A percentile compares a stretch with the other conserved stretches of the same genome.
phyloP scores from a whole-genome alignment of 2,888 invertebrate genomes.

The Cerastoderma edule region DNA sequence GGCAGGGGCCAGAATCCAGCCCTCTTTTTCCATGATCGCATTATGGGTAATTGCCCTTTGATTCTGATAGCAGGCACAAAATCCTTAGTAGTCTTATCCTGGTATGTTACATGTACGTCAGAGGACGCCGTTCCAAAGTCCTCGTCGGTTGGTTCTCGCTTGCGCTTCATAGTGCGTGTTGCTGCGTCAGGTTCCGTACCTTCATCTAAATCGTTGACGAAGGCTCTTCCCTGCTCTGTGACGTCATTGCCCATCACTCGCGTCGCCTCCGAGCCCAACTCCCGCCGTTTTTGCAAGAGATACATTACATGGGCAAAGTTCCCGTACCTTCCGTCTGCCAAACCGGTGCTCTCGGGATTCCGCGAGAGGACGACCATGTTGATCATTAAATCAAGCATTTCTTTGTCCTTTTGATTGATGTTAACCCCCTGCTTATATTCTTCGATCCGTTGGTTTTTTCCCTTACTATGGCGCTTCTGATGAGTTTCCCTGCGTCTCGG shows the following conservation, averaged over 20 bases:
- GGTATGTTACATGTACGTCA: conserved; percentile 32
- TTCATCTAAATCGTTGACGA: background rate
- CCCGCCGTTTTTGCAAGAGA: conserved; percentile 18
- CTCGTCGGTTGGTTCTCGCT: background rate
- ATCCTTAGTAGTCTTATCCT: conserved; percentile 55
- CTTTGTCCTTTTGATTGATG: conserved; percentile 12
- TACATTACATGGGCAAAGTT: conserved; percentile 35
- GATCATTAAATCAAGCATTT: conserved; percentile 27
- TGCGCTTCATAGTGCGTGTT: background rate
- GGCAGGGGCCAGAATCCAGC: conserved; percentile 44
- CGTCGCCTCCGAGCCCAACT: conserved; percentile 1
- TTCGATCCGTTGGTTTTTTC: background rate
- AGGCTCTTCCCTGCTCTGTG: background rate
- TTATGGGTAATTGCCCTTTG: conserved; percentile 40
- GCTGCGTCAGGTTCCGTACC: too few species aligned
- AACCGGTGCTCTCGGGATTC: conserved; percentile 23
- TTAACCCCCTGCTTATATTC: background rate
- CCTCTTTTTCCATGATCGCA: conserved; percentile 46
- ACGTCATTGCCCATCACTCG: too few species aligned
- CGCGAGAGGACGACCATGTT: conserved; percentile 20
- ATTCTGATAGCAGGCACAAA: conserved; percentile 59
- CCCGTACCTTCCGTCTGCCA: conserved; percentile 22
- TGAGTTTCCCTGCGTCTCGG: conserved; percentile 1
- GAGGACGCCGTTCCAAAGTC: too few species aligned
- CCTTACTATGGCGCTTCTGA: background rate